Percentiles rank a stretch among this genome's conserved stretches.
phyloP scores from a whole-genome alignment of 2,888 invertebrate species.

The Choristoneura rosaceana region DNA sequence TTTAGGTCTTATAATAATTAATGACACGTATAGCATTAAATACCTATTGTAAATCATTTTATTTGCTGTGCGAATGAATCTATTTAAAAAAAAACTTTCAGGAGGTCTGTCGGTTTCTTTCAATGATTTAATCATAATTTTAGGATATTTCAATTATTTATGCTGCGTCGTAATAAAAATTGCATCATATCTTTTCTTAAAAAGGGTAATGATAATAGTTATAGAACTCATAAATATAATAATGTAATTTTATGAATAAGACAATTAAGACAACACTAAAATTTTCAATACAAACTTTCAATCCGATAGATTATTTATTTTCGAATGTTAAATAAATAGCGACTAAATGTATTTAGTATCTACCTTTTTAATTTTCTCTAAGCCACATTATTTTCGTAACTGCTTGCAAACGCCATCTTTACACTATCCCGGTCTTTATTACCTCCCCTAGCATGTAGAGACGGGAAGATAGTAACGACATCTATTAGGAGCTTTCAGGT shows the following conservation, averaged over 20 bases:
- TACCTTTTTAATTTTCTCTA: neutral
- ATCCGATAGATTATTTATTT: no score
- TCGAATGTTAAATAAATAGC: no score
- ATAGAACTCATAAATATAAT: no score
- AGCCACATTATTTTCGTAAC: conserved; percentile 5
- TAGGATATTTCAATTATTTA: neutral
- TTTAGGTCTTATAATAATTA: no score
- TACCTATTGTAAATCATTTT: neutral
- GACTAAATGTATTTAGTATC: neutral
- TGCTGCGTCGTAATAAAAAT: no score
- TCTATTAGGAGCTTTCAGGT: conserved; percentile 47
- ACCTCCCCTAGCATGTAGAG: neutral
- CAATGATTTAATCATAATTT: no score
- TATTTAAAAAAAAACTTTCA: neutral
- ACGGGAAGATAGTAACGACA: conserved; percentile 54
- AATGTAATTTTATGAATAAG: no score
- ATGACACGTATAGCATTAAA: no score
- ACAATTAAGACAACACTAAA: no score
- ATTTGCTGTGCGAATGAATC: neutral
- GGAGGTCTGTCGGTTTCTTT: neutral
- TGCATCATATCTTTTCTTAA: no score
- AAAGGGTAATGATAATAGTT: no score
- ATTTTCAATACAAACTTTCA: no score
- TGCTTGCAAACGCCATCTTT: conserved; percentile 42
- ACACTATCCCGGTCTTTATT: conserved; percentile 8